Evolutionary conservation across 2,113 vertebrate genomes (phyloP).

Genomic region (Corythoichthys haematopterus): DNA sequence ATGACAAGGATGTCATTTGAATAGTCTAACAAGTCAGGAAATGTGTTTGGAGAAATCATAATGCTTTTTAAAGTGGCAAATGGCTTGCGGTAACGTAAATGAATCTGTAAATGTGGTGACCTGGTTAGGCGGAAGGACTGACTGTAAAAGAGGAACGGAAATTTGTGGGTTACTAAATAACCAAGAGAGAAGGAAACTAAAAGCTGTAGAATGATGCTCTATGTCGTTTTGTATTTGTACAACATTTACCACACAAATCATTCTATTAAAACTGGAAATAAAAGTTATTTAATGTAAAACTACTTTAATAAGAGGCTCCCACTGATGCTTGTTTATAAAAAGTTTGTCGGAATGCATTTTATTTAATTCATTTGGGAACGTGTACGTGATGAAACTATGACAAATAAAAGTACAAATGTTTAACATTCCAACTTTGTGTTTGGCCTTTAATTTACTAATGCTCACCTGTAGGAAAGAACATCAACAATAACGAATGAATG

Average conservation of each 20-base stretch:
- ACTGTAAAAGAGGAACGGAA: background rate
- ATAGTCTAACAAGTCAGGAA: background rate
- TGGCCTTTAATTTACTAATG: background rate
- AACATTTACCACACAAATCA: background rate
- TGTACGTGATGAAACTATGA: conserved; percentile 33
- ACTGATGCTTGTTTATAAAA: background rate
- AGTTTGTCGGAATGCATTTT: conserved; percentile 10
- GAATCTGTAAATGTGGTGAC: background rate
- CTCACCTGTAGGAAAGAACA: background rate
- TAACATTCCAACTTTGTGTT: background rate
- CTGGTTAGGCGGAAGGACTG: background rate
- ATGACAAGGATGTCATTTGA: background rate
- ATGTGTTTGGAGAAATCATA: background rate
- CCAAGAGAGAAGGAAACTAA: conserved; percentile 32
- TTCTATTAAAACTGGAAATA: conserved; percentile 20
- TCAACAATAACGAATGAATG: background rate
- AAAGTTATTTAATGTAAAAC: background rate
- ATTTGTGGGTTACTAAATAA: conserved; percentile 50
- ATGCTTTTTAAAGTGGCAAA: background rate
- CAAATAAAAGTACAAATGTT: conserved; percentile 1
- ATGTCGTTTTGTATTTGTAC: background rate
- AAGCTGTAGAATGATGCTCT: background rate
- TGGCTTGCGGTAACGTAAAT: background rate
- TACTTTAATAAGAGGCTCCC: conserved; percentile 5
- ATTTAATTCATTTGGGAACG: conserved; percentile 22